Conservation (phyloP, 2,888 invertebrate species). For the Clunio marinus region DNA sequence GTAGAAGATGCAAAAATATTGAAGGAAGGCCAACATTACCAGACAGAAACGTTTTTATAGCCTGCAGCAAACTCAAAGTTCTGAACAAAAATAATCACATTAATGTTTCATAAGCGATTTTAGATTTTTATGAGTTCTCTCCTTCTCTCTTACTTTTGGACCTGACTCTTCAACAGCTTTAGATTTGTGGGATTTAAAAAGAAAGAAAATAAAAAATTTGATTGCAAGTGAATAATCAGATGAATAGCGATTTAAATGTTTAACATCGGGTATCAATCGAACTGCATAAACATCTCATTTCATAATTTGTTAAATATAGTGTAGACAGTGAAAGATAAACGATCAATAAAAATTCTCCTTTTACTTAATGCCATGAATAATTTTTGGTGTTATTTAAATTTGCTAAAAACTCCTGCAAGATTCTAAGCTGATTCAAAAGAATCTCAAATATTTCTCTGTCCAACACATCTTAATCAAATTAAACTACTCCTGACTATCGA, state of each 20-base stretch:
- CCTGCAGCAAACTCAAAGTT: constrained; percentile 2
- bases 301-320: constrained; percentile 35
- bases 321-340: constrained; percentile 23
- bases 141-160: not conserved
- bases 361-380: too few species aligned
- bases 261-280: constrained; percentile 29
- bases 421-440: too few species aligned
- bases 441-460: too few species aligned
- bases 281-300: constrained; percentile 37
- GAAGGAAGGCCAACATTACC: not conserved
- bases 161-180: not conserved
- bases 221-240: constrained; percentile 24
- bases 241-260: not conserved
- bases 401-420: too few species aligned
- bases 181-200: constrained; percentile 27
- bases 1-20: not conserved
- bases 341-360: constrained; percentile 17
- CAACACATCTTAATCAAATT: not conserved
- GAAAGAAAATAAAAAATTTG: not conserved
- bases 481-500: too few species aligned
- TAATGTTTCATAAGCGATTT: constrained; percentile 35
- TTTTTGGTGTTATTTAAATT: too few species aligned
- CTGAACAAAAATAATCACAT: constrained; percentile 27
- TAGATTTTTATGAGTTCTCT: constrained; percentile 10
- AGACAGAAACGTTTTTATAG: constrained; percentile 14